Evolutionary conservation across 2,113 vertebrate genomes (phyloP), one percentile per base, ranked within the genome.

Genomic region (Hippotragus niger): DNA sequence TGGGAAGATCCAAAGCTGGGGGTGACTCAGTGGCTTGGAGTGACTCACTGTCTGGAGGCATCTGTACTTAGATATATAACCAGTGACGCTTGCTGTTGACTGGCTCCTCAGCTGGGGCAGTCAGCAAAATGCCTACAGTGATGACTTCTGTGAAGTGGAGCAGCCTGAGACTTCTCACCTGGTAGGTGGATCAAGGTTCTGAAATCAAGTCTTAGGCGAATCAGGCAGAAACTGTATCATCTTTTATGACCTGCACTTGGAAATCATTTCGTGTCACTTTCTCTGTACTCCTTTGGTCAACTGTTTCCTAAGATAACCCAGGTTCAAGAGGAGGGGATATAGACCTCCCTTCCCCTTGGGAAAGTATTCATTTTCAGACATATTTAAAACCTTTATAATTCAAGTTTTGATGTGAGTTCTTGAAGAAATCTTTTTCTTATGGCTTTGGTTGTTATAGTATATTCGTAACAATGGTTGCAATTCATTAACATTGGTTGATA

Each of bases 201-300:
- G 36, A 95, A 96, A 33, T 21, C 60, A 93, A 60, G 23, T 95
- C 86, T 85, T 58, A 88, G 88, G 71, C 58, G n/a, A 93, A 91
- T 60, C 15, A 74, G 52, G 10, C 14, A 57, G 33, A 92, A 85
- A 10, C 19, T 92, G 5, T 25, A 36, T 57, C 17, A 10, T 29
- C 8, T 84, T 95, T 74, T 76, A 33, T 90, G 27, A 81, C 1
- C 16, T 29, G 76, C 16, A 40, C 36, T 95, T 95, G 45, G 64
- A 85, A 91, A 53, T 81, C 17, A 57, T 13, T 33, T 23, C 31
- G 2, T 47, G 2, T 92, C 2, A 71, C 17, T 88, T 95, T 6
- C 40, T 91, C 2, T 95, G 64, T 80, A 11, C 3, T 64, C 31
- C 87, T 2, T 45, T 88, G 33, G 19, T 94, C 36, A 95, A 7